Base-by-base conservation (phyloP, 2,113 vertebrate species). In the Engystomops pustulosus region DNA sequence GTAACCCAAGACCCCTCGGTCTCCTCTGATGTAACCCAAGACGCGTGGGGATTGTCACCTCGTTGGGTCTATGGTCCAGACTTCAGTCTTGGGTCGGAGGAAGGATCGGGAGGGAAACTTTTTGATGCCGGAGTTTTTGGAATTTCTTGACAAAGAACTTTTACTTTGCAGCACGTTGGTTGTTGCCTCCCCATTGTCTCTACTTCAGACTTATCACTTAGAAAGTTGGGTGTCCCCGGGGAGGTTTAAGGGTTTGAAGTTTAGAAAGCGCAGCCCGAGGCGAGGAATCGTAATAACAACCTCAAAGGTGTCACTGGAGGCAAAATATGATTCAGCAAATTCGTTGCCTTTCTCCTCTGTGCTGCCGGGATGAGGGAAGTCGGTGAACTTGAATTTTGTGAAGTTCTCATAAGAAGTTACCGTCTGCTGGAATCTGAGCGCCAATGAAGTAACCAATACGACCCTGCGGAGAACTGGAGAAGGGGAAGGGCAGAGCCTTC, bases 221-320 rank as follows among this genome's bases (percentile, higher is more conserved):
- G 30, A 78, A 76, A 55, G 51, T 58, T 23, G 0, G 23, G 14
- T 12, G 4, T 80, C 77, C 60, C 45, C 44, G 11, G 36, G 79
- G 60, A 47, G 27, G n/a, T 41, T 34, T 15, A 25, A 58, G 75
- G 34, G 58, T 45, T 67, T 80, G 58, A 80, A 80, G 58, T 45
- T 41, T 9, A 47, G 18, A 36, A 74, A 69, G 44, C 62, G 14
- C 32, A 34, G 62, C 79, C 79, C 14, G 69, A 34, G 32, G 69
- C 15, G 36, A 44, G 34, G n/a, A 45, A 60, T 74, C 14, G 36
- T 55, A 60, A 60, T 60, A 72, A 25, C 58, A n/a, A 17, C 30
- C 80, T 55, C 58, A 30, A 82, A 81, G 79, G 67, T 71, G 65
- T 53, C 65, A 81, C 79, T 38, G 30, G 65, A 58, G 80, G 80